Conservation (phyloP, 2,797 vertebrate genomes). For the Microctenopoma steveboyesi region DNA sequence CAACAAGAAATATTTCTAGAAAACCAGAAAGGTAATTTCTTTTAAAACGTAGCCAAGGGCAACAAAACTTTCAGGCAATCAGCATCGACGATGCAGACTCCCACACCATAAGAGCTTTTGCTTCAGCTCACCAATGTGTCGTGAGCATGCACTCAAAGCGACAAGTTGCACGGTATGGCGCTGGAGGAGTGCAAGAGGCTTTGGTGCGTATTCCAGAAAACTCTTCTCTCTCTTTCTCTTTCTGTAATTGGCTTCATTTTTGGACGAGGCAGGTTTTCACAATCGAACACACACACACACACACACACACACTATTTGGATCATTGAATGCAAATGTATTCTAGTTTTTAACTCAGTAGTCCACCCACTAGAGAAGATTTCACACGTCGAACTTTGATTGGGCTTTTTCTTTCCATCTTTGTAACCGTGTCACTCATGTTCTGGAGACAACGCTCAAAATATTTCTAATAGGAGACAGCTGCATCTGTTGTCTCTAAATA, state of each 20-base stretch:
- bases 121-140: constrained; percentile 22
- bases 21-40: constrained; percentile 21
- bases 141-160: constrained; percentile 25
- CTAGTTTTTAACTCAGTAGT: constrained; percentile 34
- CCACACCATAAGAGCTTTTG: constrained; percentile 6
- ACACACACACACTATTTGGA: constrained; percentile 27
- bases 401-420: constrained; percentile 20
- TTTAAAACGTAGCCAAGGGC: constrained; percentile 21
- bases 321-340: constrained; percentile 57
- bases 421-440: constrained; percentile 40
- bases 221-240: constrained; percentile 18
- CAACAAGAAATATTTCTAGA: constrained; percentile 30
- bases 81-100: constrained; percentile 22
- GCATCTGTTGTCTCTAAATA: constrained; percentile 25
- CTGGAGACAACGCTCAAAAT: constrained; percentile 16
- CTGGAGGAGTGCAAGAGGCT: constrained; percentile 9
- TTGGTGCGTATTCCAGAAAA: constrained; percentile 19
- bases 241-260: constrained; percentile 62
- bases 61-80: constrained; percentile 39
- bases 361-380: constrained; percentile 31
- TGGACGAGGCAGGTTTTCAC: constrained; percentile 31
- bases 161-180: constrained; percentile 3
- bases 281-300: constrained; percentile 5
- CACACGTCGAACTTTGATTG: constrained; percentile 42
- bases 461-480: constrained; percentile 26